Base-by-base conservation (phyloP, 2,113 vertebrate genomes). In the Neoarius graeffei region DNA sequence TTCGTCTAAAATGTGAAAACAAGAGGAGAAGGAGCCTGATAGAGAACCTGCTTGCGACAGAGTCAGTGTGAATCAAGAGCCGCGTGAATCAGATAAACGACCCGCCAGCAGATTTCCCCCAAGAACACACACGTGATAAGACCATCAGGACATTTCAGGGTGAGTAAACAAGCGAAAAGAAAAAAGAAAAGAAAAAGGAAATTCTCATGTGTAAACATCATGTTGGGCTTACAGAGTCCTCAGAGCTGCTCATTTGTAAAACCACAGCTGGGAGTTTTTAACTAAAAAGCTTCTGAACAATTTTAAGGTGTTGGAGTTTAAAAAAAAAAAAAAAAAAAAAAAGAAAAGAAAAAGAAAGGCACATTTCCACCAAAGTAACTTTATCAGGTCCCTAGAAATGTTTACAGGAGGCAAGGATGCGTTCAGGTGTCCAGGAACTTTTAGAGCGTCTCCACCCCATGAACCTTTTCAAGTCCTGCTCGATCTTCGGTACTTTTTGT, bases 21-120 rank as follows among this genome's bases (percentile, higher is more conserved):
- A 6, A 27, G 88, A 85, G 77, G 88, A 85, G 77, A 42, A 85
- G 81, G 86, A 66, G 1, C 23, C 30, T 4, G 23, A 7, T 23
- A 59, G 23, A 62, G 56, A 42, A 5, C 77, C 23, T 57, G 14
- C 23, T 20, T 6, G 42, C 8, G 25, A 66, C 81, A 17, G 81
- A 14, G 67, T 20, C 17, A 30, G 25, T 4, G 42, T 19, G 14
- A 25, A 56, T n/a, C 15, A 27, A 27, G 62, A 27, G n/a, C 23
- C 14, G n/a, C 1, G 20, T 14, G 57, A 50, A 52, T 42, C 17
- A 25, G 67, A 5, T 20, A 84, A 56, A 84, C 48, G 8, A 67
- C 42, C 14, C 50, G 23, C 52, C 19, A 6, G 59, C 60, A 35
- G 8, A 62, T 19, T 83, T 54, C 13, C 48, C 42, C 5, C 5